Evolutionary conservation across 1,140 invertebrate genomes (phyloP).

Genomic region (Drosophila kepulauana): DNA sequence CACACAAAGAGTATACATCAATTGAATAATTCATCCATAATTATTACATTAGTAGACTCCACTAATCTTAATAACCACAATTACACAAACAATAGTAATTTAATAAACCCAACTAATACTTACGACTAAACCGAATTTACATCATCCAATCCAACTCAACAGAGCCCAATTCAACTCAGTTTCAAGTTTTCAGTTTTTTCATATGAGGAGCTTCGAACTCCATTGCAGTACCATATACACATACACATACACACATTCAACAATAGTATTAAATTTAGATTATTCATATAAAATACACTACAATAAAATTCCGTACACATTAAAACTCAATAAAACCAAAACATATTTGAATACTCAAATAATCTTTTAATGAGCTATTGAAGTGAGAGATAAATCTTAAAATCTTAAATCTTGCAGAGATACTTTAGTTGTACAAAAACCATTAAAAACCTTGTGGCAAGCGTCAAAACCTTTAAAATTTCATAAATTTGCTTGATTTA

Average conservation of each 20-base stretch:
- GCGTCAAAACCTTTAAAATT: too few relatives aligned
- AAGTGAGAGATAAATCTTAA: neutral
- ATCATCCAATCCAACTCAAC: conserved; percentile 50
- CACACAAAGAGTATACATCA: conserved; percentile 13
- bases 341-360: conserved; percentile 27
- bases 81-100: conserved; percentile 22
- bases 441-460: too few relatives aligned
- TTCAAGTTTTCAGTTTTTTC: conserved; percentile 16
- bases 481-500: too few relatives aligned
- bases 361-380: conserved; percentile 13
- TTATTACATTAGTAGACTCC: conserved; percentile 4
- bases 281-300: conserved; percentile 31
- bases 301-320: conserved; percentile 11
- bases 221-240: conserved; percentile 26
- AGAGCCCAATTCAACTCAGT: conserved; percentile 10
- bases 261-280: conserved; percentile 54
- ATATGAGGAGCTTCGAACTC: conserved; percentile 22
- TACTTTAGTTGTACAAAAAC: too few relatives aligned
- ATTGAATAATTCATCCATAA: conserved; percentile 11
- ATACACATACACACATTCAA: conserved; percentile 26
- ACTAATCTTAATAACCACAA: conserved; percentile 1
- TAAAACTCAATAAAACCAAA: conserved; percentile 20
- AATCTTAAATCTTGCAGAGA: neutral
- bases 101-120: conserved; percentile 38
- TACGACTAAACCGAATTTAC: conserved; percentile 75